Evolutionary conservation across 2,113 vertebrate species (phyloP).

Genomic region (Smithornis capensis): DNA sequence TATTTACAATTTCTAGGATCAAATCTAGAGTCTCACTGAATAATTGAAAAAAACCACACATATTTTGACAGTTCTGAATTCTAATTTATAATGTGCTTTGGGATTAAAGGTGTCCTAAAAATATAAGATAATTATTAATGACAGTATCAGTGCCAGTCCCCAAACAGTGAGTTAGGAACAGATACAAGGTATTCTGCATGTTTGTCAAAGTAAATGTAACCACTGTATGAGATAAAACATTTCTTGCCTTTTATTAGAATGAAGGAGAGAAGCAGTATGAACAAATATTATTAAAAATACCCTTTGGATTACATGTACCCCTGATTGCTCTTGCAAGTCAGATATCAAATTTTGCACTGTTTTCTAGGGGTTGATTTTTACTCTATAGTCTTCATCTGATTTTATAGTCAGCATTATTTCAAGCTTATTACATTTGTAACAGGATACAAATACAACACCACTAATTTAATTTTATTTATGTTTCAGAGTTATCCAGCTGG

Average conservation of each 20-base stretch:
- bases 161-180: not conserved
- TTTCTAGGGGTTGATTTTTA: slow-evolving; percentile 18
- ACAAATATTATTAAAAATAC: slow-evolving; percentile 1
- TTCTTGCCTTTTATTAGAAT: not conserved
- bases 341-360: not conserved
- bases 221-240: not conserved
- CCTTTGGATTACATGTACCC: slow-evolving; percentile 7
- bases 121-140: slow-evolving; percentile 19
- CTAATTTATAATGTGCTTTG: slow-evolving; percentile 22
- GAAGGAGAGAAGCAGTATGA: not conserved
- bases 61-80: not conserved
- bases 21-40: not conserved
- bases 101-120: slow-evolving; percentile 29
- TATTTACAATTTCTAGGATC: not conserved
- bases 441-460: slow-evolving; percentile 65
- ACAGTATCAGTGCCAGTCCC: not conserved
- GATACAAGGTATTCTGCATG: not conserved
- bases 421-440: slow-evolving; percentile 61
- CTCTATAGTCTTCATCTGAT: not conserved
- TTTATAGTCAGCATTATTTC: slow-evolving; percentile 34
- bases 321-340: not conserved
- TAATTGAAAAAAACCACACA: not conserved
- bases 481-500: slow-evolving; percentile 72
- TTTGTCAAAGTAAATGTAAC: slow-evolving; percentile 19
- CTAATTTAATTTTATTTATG: slow-evolving; percentile 79